Evolutionary conservation across 2,888 invertebrate species (phyloP).

Genomic region (Carpatolechia fugitivella): DNA sequence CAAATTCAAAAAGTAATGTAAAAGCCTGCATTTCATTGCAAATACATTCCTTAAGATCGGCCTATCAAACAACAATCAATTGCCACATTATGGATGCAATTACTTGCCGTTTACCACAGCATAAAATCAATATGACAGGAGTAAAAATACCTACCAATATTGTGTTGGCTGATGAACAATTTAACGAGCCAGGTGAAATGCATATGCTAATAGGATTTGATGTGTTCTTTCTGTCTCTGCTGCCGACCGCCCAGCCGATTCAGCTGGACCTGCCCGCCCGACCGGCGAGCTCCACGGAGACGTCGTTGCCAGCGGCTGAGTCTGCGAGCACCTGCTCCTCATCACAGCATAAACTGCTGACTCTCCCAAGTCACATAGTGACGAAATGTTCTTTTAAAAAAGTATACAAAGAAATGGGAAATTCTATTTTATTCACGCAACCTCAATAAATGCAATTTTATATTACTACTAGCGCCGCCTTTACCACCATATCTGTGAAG

Average conservation of each 20-base stretch:
- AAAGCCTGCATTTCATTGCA: slow-evolving; percentile 19
- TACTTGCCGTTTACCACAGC: slow-evolving; percentile 23
- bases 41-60: slow-evolving; percentile 14
- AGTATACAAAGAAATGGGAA: no score
- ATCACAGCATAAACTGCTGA: no score
- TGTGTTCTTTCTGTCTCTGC: slow-evolving; percentile 23
- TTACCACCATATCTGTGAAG: no score
- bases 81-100: slow-evolving; percentile 23
- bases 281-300: no score
- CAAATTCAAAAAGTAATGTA: slow-evolving; percentile 10
- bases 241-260: slow-evolving; percentile 3
- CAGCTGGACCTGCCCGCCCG: no score
- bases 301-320: no score
- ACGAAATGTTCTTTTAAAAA: no score
- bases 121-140: slow-evolving; percentile 9
- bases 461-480: no score
- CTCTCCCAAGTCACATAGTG: no score
- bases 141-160: slow-evolving; percentile 15
- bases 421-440: no score
- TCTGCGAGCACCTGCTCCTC: no score
- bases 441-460: no score
- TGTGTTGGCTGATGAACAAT: slow-evolving; percentile 19
- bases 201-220: slow-evolving; percentile 20
- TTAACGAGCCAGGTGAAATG: slow-evolving; percentile 18
- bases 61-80: slow-evolving; percentile 11